Conservation (phyloP, 2,797 vertebrate species). For the Megalops cyprinoides region DNA sequence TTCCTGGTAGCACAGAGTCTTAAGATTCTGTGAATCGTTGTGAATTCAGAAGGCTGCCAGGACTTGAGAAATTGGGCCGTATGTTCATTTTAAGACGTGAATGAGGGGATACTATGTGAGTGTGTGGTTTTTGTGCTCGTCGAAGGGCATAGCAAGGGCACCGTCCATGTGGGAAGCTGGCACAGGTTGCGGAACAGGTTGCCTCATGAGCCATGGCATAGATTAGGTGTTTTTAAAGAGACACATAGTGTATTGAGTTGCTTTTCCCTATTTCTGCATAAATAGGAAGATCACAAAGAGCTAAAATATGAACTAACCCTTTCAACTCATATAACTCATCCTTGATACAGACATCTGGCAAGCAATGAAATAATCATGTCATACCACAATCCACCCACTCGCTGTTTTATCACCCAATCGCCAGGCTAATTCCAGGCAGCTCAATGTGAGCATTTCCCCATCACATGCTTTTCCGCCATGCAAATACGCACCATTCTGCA, state of each 20-base stretch:
- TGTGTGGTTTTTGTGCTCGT: not conserved
- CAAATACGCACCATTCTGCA: slow-evolving; percentile 5
- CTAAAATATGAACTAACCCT: too few relatives aligned
- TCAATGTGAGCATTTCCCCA: not conserved
- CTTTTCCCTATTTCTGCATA: too few relatives aligned
- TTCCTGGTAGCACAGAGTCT: not conserved
- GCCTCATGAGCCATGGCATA: too few relatives aligned
- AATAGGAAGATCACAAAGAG: too few relatives aligned
- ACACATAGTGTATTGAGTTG: too few relatives aligned
- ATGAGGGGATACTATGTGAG: not conserved
- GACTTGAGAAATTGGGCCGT: too few relatives aligned
- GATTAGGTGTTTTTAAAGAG: too few relatives aligned
- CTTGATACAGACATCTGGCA: not conserved
- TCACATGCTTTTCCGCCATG: not conserved
- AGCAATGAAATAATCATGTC: not conserved
- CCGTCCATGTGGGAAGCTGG: not conserved
- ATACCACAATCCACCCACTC: not conserved
- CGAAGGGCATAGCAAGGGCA: not conserved
- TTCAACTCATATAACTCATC: too few relatives aligned
- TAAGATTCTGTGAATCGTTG: not conserved
- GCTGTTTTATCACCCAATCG: too few relatives aligned
- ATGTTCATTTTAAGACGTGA: not conserved
- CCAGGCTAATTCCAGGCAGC: not conserved
- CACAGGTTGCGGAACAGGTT: not conserved
- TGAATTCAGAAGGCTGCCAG: too few relatives aligned